phyloP scores from a whole-genome alignment of 2,888 invertebrate genomes.

The Chelonus formosanus region DNA sequence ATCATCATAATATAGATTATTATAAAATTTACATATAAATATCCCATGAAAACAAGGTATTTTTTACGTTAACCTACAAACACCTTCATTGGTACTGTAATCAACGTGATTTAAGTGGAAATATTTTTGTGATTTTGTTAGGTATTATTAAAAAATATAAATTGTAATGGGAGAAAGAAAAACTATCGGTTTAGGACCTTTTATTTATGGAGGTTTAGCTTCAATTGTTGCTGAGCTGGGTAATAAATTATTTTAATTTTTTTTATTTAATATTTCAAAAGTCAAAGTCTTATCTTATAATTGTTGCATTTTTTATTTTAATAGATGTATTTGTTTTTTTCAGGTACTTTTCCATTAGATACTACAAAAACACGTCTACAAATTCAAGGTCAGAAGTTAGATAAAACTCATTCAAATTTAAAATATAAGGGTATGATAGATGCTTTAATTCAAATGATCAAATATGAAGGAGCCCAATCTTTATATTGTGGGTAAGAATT shows the following conservation, averaged over 20 bases:
- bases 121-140: too few species aligned
- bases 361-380: conserved; percentile 94
- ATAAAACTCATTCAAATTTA: conserved; percentile 76
- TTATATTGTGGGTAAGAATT: conserved; percentile 82
- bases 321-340: conserved; percentile 35
- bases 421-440: conserved; percentile 92
- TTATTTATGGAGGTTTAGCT: conserved; percentile 92
- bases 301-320: conserved; percentile 10
- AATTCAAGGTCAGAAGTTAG: conserved; percentile 90
- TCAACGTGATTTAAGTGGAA: too few species aligned
- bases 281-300: not conserved
- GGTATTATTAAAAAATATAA: not conserved
- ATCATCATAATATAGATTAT: too few species aligned
- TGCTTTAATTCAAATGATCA: conserved; percentile 85
- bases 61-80: too few species aligned
- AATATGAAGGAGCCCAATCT: conserved; percentile 85
- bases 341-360: conserved; percentile 97
- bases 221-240: conserved; percentile 94
- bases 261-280: conserved; percentile 10
- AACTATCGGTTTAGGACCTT: conserved; percentile 93
- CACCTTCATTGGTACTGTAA: too few species aligned
- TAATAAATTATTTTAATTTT: conserved; percentile 62
- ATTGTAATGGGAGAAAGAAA: conserved; percentile 79
- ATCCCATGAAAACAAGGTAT: too few species aligned
- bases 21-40: too few species aligned